phyloP scores from a whole-genome alignment of 2,113 vertebrate genomes.

The Trematocara unimaculatum region DNA sequence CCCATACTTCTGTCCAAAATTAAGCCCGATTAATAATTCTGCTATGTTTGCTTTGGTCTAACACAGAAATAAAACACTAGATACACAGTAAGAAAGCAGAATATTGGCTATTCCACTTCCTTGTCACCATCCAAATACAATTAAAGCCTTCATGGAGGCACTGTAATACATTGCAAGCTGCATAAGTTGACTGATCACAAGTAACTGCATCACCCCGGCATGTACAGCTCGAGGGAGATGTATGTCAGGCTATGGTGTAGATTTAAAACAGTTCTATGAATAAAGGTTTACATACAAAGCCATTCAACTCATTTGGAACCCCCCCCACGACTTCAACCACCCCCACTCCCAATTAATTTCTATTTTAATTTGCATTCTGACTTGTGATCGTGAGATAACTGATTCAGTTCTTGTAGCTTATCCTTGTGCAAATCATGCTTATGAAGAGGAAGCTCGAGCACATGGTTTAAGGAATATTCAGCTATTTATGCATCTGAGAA shows the following conservation, averaged over 20 bases:
- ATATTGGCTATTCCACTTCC: neutral
- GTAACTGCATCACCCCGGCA: accelerated
- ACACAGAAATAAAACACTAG: neutral
- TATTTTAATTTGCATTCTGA: neutral
- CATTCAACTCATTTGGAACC: accelerated
- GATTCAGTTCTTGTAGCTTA: neutral
- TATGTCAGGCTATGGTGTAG: neutral
- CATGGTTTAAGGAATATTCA: neutral
- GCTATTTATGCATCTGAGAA: neutral
- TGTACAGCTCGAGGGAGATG: neutral
- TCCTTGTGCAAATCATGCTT: neutral
- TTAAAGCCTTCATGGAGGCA: neutral
- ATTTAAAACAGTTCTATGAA: neutral
- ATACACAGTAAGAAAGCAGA: neutral
- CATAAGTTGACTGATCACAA: neutral
- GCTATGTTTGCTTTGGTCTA: neutral
- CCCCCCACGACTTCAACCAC: accelerated
- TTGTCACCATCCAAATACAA: neutral
- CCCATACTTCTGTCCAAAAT: accelerated
- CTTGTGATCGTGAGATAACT: neutral
- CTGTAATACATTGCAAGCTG: neutral
- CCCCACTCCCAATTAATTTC: neutral
- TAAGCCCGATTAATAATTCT: neutral
- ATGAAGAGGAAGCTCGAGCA: neutral
- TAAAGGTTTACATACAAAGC: neutral